A percentile compares a stretch with the other conserved stretches of the same genome.
Conservation (phyloP, 2,113 vertebrate species). For the Cygnus buccinator region DNA sequence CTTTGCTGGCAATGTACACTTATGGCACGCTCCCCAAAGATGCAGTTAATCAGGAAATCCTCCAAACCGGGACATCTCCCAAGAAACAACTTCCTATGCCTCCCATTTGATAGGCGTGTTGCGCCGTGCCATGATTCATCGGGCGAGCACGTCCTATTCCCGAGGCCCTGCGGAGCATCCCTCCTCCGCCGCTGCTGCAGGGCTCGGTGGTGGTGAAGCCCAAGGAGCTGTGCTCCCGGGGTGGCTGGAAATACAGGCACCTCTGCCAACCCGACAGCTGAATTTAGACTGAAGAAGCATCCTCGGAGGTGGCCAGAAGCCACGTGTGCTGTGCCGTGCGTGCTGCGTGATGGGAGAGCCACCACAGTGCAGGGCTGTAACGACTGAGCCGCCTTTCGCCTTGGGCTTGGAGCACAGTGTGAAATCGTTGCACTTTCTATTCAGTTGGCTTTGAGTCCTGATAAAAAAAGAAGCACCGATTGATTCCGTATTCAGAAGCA, state of each 20-base stretch:
- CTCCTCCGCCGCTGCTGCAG: fast-evolving
- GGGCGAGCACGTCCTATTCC: neutral
- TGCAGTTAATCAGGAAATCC: neutral
- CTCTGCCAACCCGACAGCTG: neutral
- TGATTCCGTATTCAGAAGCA: slow-evolving; percentile 8
- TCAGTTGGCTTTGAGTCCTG: neutral
- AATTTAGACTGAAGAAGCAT: neutral
- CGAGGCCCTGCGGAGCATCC: neutral
- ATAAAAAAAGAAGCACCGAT: neutral
- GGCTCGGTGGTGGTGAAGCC: neutral
- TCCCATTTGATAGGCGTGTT: neutral
- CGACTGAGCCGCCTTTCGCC: neutral
- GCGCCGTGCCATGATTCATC: neutral
- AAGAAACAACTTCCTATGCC: neutral
- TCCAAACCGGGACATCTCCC: neutral
- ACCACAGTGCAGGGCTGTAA: neutral
- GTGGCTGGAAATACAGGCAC: neutral
- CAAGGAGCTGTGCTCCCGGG: neutral
- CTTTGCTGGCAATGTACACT: neutral
- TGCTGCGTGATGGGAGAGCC: neutral
- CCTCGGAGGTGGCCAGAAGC: neutral
- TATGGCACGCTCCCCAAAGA: neutral
- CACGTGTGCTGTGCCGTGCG: neutral
- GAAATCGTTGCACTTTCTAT: neutral
- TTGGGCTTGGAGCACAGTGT: neutral